Base-by-base conservation (phyloP, 2,113 vertebrate species). In the Gopherus evgoodei region DNA sequence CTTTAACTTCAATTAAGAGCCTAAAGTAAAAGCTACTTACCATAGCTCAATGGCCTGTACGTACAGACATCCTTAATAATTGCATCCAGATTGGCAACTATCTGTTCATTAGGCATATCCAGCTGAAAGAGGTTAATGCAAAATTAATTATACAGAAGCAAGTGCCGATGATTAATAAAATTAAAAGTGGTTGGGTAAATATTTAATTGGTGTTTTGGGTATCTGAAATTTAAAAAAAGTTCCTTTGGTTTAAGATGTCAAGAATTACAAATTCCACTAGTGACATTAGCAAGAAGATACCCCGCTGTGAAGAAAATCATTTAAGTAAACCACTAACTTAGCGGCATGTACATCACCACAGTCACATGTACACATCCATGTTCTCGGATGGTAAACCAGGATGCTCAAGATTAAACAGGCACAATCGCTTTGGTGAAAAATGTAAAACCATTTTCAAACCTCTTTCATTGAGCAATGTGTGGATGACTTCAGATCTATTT, bases 81-180 rank as follows among this genome's bases (percentile, higher is more conserved):
- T 0, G 98, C 27, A 90, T 98, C 96, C 2, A 99, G 97, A 96
- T 99, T 99, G 87, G 97, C 98, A 21, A 98, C 11, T 95, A 99
- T 99, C 54, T 99, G 98, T 56, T 99, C 98, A 91, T 83, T 96
- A 19, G 98, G 96, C 99, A 99, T 99, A 97, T 99, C 98, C 95
- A 99, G 97, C 99, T 99, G 98, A 75, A 98, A 97, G 59, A 81
- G 88, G 81, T 79, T 11, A 92, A 93, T 0, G 49, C 19, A 82
- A 59, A 57, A 84, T 97, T 88, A 97, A 91, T 56, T 10, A 54
- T 0, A 2, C 81, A 35, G 29, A 65, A 24, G 78, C 52, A 53
- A 88, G 82, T 14, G 50, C 35, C 56, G 7, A 29, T 25, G 29
- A 52, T 31, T 5, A 79, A 82, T 5, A 31, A 13, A 44, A 21